Base-by-base conservation (phyloP, 2,888 invertebrate genomes). In the Hanleya hanleyi region DNA sequence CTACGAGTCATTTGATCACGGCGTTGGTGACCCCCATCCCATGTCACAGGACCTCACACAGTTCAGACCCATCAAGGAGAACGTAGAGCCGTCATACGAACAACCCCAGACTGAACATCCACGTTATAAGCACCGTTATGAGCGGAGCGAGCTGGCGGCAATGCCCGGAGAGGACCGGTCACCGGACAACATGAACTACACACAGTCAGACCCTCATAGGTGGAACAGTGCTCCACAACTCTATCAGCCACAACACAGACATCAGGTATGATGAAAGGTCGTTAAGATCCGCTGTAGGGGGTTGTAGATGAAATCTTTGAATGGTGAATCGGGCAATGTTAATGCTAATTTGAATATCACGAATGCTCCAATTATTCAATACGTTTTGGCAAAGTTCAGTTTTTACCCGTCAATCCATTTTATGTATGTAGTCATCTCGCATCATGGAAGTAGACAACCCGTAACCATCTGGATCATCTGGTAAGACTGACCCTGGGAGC, bases 211-310 rank as follows among this genome's bases (percentile, higher is more conserved):
- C 18, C 7, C 7, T 47, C 26, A 57, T 32, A 18, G 2, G 4
- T 57, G 57, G 57, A 32, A 9, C 22, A 57, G 57, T 57, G 57
- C 26, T 32, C 57, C 57, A 7, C 57, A 57, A 26, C 57, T 57
- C 57, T 7, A 1, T 9, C 57, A 22, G 32, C 32, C 57, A 4
- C 80, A 78, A 26, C 78, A 78, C 47, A 64, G 78, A 67, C 80
- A 80, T 67, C 74, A 76, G 47, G 69, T 66, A 18, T 67, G 29
- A 29, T 35, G 36, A 22, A 41, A 29, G 32, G 41, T 37, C 41
- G 67, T 67, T 37, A 47, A 41, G 47, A 41, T 47, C 37, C 67
- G 49, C 41, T n/a, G n/a, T n/a, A n/a, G n/a, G n/a, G n/a, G n/a
- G n/a, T n/a, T n/a, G n/a, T n/a, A n/a, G n/a, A n/a, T n/a, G n/a